A percentile compares a stretch with the other conserved stretches of the same genome.
phyloP scores from a whole-genome alignment of 2,797 vertebrate genomes.

The Apogon talboti region DNA sequence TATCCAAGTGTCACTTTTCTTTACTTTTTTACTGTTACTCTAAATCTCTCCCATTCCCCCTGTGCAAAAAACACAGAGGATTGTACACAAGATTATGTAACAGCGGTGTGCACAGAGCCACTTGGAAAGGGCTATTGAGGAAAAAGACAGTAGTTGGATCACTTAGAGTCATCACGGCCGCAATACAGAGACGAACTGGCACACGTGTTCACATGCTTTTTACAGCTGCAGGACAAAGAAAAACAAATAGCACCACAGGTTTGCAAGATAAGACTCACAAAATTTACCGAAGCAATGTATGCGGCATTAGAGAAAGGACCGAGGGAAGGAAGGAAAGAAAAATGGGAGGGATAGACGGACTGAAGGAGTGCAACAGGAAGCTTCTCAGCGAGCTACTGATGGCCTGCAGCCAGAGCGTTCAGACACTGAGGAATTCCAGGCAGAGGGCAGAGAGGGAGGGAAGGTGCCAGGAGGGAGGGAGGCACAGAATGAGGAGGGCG shows the following conservation, averaged over 20 bases:
- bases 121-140: conserved; percentile 45
- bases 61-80: conserved; percentile 32
- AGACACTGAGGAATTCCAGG: conserved; percentile 83
- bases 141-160: conserved; percentile 49
- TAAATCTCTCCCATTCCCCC: conserved; percentile 10
- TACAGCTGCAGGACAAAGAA: no score
- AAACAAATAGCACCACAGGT: no score
- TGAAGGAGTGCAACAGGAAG: conserved; percentile 79
- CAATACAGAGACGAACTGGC: conserved; percentile 21
- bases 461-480: conserved; percentile 56
- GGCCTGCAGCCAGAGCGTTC: conserved; percentile 80
- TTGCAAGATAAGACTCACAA: no score
- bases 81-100: conserved; percentile 65
- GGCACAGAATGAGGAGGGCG: conserved; percentile 62
- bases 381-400: conserved; percentile 76
- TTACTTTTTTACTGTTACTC: conserved; percentile 11
- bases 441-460: conserved; percentile 69
- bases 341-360: conserved; percentile 42
- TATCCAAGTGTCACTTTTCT: not conserved
- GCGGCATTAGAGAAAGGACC: conserved; percentile 10
- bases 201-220: conserved; percentile 24
- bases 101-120: conserved; percentile 47
- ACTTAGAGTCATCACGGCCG: conserved; percentile 33
- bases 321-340: conserved; percentile 21
- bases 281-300: not conserved